Conservation (phyloP, 2,797 vertebrate species). For the Neosalanx taihuensis region DNA sequence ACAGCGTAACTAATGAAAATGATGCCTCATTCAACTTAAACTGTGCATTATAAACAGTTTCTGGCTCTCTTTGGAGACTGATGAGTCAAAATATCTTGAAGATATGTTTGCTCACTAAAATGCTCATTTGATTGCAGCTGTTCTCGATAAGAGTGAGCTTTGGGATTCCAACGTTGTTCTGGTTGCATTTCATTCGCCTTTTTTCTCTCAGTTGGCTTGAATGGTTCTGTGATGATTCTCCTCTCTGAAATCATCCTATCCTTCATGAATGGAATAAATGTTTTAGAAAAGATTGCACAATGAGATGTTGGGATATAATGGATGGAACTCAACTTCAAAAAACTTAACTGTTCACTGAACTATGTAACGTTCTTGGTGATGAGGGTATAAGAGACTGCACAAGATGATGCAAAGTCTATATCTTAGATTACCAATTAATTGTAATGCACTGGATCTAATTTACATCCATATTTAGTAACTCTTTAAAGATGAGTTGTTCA, state of each 20-base stretch:
- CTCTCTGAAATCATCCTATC: constrained; percentile 1
- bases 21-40: constrained; percentile 47
- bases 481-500: background rate
- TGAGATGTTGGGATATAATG: background rate
- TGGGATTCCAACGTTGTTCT: constrained; percentile 8
- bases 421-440: background rate
- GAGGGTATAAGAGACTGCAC: background rate
- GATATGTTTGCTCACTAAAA: constrained; percentile 22
- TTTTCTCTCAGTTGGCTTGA: constrained; percentile 2
- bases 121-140: constrained; percentile 21
- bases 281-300: background rate
- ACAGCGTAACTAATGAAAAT: constrained; percentile 62
- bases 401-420: background rate
- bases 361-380: too few relatives aligned
- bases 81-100: constrained; percentile 39
- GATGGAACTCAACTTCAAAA: background rate
- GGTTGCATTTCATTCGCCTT: constrained; percentile 2
- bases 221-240: constrained; percentile 8
- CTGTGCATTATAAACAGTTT: constrained; percentile 39
- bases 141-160: constrained; percentile 1
- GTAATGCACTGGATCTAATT: background rate
- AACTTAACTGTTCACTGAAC: too few relatives aligned
- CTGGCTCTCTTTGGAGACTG: constrained; percentile 34
- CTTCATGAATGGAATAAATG: constrained; percentile 2
- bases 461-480: background rate